A percentile compares a stretch with the other conserved stretches of the same genome.
Conservation (phyloP, 2,888 invertebrate genomes). For the Tryphoninae sp. region DNA sequence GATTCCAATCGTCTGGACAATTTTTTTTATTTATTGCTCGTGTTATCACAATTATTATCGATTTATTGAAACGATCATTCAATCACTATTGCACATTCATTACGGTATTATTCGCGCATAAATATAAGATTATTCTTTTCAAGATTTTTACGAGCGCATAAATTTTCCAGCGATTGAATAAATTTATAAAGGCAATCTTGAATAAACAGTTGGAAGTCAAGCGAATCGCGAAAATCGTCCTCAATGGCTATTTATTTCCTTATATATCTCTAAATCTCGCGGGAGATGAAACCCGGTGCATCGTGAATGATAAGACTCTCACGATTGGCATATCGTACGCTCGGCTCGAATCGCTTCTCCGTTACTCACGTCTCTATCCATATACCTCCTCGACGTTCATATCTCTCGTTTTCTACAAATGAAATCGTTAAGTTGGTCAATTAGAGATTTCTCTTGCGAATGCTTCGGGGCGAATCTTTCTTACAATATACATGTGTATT, state of each 20-base stretch:
- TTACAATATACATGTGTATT: constrained; percentile 8
- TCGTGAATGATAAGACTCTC: constrained; percentile 37
- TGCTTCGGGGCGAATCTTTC: constrained; percentile 52
- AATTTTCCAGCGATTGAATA: too few relatives aligned
- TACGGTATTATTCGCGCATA: too few relatives aligned
- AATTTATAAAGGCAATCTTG: too few relatives aligned
- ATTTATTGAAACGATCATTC: not conserved
- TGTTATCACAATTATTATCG: not conserved
- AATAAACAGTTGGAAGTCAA: constrained; percentile 14
- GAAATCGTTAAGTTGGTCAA: constrained; percentile 61
- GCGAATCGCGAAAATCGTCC: constrained; percentile 5
- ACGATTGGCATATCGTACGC: constrained; percentile 25
- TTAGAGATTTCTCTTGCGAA: constrained; percentile 59
- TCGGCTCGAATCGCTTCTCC: not conserved
- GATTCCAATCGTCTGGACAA: constrained; percentile 25
- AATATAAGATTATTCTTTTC: too few relatives aligned
- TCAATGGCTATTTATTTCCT: not conserved
- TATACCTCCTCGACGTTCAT: constrained; percentile 2
- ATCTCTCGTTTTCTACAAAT: constrained; percentile 50
- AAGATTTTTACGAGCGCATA: too few relatives aligned
- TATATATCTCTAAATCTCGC: constrained; percentile 20
- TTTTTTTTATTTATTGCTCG: constrained; percentile 15
- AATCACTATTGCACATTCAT: too few relatives aligned
- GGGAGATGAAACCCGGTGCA: constrained; percentile 29
- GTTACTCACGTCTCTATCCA: not conserved